These are phyloP conservation scores for Stichopus horrens DNA, from an alignment of 53 echinoderm and acorn worm genomes.

Conservation along the genomic window DNA sequence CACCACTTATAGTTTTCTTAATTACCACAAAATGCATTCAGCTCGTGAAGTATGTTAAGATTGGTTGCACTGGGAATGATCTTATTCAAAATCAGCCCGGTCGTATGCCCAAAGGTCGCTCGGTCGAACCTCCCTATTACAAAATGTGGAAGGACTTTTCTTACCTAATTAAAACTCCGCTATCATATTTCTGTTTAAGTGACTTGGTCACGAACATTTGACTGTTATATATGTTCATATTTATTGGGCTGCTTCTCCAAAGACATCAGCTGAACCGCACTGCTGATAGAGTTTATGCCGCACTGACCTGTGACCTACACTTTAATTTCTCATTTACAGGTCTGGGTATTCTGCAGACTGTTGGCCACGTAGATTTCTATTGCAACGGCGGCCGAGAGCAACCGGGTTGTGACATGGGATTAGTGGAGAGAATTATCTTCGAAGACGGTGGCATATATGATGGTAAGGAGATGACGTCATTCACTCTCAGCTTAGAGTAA, in stretches of 20 bases:
- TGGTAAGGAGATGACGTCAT: conserved; percentile 4
- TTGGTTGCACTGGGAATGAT: too few relatives aligned
- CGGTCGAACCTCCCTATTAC: too few relatives aligned
- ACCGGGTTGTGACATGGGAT: conserved; percentile 42
- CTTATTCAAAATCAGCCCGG: too few relatives aligned
- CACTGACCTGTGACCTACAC: neutral
- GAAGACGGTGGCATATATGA: conserved; percentile 28
- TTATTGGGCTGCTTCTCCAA: neutral
- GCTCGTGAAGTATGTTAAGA: too few relatives aligned
- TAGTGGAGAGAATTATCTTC: conserved; percentile 27
- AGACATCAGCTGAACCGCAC: neutral
- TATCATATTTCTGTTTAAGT: too few relatives aligned
- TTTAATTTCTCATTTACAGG: neutral
- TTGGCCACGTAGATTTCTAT: conserved; percentile 47
- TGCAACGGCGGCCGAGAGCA: conserved; percentile 42
- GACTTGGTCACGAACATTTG: too few relatives aligned
- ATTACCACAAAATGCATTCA: too few relatives aligned
- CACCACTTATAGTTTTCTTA: too few relatives aligned
- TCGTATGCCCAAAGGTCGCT: too few relatives aligned
- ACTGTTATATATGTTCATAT: neutral
- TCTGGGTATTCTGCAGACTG: conserved; percentile 27
- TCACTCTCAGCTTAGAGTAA: too few relatives aligned
- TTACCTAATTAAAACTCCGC: too few relatives aligned
- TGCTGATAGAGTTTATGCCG: neutral
- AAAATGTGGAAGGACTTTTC: too few relatives aligned